Conservation (phyloP, 2,888 invertebrate species). For the Norana najaformis region DNA sequence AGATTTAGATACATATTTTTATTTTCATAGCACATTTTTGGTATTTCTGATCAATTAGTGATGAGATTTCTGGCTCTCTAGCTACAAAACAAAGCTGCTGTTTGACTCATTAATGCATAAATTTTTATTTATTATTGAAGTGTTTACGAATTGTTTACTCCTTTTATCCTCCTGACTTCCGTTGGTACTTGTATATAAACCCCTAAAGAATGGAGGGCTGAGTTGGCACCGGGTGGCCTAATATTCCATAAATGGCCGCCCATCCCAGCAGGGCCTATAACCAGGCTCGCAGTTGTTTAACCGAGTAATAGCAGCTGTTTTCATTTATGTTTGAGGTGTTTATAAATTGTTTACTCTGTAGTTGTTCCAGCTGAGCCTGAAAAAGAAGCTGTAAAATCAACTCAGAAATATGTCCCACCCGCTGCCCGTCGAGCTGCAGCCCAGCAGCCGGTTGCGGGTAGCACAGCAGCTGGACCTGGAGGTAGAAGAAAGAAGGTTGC, state of each 20-base stretch:
- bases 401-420: conserved; percentile 26
- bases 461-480: background rate
- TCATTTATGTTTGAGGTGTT: background rate
- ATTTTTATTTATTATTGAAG: too few relatives aligned
- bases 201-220: too few relatives aligned
- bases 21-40: background rate
- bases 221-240: too few relatives aligned
- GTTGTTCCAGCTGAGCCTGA: background rate
- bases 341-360: background rate
- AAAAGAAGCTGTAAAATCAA: background rate
- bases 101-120: background rate
- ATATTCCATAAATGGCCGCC: too few relatives aligned
- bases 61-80: background rate
- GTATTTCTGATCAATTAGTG: too few relatives aligned
- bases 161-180: too few relatives aligned
- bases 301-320: too few relatives aligned
- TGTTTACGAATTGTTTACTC: too few relatives aligned
- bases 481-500: conserved; percentile 27
- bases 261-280: too few relatives aligned
- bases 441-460: background rate
- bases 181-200: too few relatives aligned
- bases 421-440: background rate
- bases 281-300: too few relatives aligned
- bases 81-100: background rate
- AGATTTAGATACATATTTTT: background rate